Evolutionary conservation across 1,140 invertebrate genomes (phyloP), one percentile per base, ranked within the genome.

Genomic region (Ostrea denselamellosa): DNA sequence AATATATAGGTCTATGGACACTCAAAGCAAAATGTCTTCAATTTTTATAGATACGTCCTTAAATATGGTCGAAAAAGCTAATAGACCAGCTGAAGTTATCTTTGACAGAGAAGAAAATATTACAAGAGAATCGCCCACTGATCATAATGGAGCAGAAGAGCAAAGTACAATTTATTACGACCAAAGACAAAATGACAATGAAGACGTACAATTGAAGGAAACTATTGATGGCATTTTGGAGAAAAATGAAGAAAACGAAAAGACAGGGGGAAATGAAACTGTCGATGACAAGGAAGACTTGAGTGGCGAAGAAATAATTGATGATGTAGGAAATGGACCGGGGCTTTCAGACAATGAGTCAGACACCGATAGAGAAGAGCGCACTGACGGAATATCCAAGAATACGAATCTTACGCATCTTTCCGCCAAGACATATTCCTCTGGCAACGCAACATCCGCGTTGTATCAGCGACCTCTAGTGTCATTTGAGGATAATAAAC

Each of bases 271-370:
- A 17, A 44, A 44, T 2, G 52, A 34, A 10, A 52, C 52, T 52
- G 51, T 22, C n/a, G 19, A 83, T 22, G 25, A 83, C 44, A 44
- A 53, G 44, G 52, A 12, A 52, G 82, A 83, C 3, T 44, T 19
- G 14, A 54, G 19, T 3, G 28, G 54, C n/a, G 83, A 85, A 44
- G 56, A 56, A 19, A 85, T 85, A 9, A 85, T 58, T 8, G 83
- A 85, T 9, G 83, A 85, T 14, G 22, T 54, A 0, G 53, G 53
- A 17, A 14, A 85, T 25, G 83, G 83, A 28, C 22, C 54, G 28
- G 83, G 83, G 8, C 56, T 85, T 19, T 85, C 83, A 12, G 83
- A 85, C 14, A 54, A 85, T 25, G 83, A 85, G 34, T 19, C 51
- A 1, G 83, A 85, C 17, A 85, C 56, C 19, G 25, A 52, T 12